phyloP scores from a whole-genome alignment of 2,113 vertebrate species.

The Alces alces region DNA sequence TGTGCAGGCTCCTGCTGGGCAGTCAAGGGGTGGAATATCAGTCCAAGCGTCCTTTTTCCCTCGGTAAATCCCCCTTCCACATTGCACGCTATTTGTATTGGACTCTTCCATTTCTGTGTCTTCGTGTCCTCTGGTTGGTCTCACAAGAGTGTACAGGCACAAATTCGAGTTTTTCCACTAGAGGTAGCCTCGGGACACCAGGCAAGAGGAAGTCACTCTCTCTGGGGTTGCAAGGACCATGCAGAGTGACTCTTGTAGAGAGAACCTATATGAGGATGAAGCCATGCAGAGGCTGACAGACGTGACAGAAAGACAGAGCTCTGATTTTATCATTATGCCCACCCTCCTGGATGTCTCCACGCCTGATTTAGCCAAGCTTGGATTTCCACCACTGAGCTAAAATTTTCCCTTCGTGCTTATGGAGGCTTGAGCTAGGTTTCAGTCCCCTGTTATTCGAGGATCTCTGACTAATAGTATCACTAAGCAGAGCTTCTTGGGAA shows the following conservation, averaged over 20 bases:
- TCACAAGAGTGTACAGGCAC: background rate
- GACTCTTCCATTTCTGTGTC: background rate
- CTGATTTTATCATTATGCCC: background rate
- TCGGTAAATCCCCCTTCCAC: background rate
- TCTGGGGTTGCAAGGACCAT: background rate
- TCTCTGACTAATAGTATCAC: background rate
- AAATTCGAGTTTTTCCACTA: background rate
- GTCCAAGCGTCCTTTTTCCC: background rate
- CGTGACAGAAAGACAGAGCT: background rate
- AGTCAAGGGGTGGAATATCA: background rate
- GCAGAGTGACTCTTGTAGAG: background rate
- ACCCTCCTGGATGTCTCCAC: background rate
- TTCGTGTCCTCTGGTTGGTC: background rate
- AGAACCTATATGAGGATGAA: background rate
- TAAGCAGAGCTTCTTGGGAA: background rate
- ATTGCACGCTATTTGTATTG: background rate
- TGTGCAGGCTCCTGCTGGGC: background rate
- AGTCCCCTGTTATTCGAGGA: constrained; percentile 5
- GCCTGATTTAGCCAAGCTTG: background rate
- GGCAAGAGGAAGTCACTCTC: background rate
- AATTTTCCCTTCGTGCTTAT: background rate
- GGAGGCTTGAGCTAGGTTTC: background rate
- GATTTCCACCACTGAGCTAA: background rate
- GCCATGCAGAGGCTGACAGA: background rate
- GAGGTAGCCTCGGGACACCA: background rate